Evolutionary conservation across 2,888 invertebrate genomes (phyloP).

Genomic region (Allacma fusca): DNA sequence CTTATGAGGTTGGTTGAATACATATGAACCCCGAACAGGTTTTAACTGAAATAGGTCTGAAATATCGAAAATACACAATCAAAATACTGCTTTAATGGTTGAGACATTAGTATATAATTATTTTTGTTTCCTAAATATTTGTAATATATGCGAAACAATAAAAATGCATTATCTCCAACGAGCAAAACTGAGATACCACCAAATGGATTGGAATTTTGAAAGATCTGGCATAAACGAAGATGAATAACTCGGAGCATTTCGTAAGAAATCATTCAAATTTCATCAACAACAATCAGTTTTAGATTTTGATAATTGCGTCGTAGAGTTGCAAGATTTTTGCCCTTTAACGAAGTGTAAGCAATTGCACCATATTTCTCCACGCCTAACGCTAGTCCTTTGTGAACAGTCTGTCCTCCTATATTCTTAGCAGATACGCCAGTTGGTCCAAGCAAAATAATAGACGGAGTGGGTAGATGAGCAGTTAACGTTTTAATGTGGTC

Average conservation of each 20-base stretch:
- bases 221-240: conserved; percentile 3
- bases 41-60: conserved; percentile 28
- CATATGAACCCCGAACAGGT: not conserved
- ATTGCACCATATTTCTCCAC: not conserved
- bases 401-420: conserved; percentile 1
- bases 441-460: too few relatives aligned
- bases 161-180: too few relatives aligned
- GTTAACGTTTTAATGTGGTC: not conserved
- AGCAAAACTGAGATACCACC: not conserved
- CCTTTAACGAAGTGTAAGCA: not conserved
- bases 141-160: too few relatives aligned
- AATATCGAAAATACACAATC: not conserved
- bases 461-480: too few relatives aligned
- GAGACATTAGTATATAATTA: too few relatives aligned
- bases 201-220: not conserved
- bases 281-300: conserved; percentile 21
- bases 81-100: too few relatives aligned
- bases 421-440: too few relatives aligned
- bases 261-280: conserved; percentile 3
- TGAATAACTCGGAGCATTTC: not conserved
- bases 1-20: not conserved
- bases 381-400: not conserved
- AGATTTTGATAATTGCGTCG: not conserved
- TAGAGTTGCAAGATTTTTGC: not conserved
- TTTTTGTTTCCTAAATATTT: too few relatives aligned